phyloP scores from a whole-genome alignment of 2,113 vertebrate genomes.

The Callithrix jacchus region DNA sequence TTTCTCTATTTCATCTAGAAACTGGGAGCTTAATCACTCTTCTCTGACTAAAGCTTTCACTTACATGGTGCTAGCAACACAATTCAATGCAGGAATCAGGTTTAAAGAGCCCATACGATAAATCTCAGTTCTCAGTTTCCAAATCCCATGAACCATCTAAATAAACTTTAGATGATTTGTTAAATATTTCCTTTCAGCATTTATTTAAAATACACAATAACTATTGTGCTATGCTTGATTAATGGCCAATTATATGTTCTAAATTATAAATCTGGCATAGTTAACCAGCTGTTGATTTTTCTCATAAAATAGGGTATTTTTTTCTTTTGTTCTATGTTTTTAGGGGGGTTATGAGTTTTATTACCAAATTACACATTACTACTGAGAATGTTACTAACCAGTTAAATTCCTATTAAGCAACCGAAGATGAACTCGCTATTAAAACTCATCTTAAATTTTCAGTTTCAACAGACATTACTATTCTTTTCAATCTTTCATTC shows the following conservation, averaged over 20 bases:
- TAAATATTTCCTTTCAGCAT: constrained; percentile 44
- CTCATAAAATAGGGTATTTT: background rate
- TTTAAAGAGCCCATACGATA: constrained; percentile 32
- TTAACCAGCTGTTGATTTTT: constrained; percentile 27
- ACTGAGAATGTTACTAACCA: constrained; percentile 79
- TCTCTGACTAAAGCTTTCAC: background rate
- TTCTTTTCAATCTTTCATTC: constrained; percentile 79
- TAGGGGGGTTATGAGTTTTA: constrained; percentile 79
- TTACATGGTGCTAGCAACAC: background rate
- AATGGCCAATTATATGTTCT: constrained; percentile 14
- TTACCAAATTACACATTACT: constrained; percentile 81
- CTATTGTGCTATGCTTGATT: constrained; percentile 31
- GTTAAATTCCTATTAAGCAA: constrained; percentile 81
- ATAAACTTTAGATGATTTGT: constrained; percentile 53
- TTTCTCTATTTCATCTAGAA: constrained; percentile 30
- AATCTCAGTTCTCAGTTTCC: constrained; percentile 50
- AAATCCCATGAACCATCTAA: constrained; percentile 40
- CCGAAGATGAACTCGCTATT: constrained; percentile 80
- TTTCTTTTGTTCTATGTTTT: constrained; percentile 8
- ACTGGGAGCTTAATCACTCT: background rate
- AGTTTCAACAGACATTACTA: constrained; percentile 72
- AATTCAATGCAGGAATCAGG: constrained; percentile 37
- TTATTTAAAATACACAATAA: constrained; percentile 39
- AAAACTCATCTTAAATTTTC: constrained; percentile 71
- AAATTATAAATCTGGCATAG: constrained; percentile 17